Conservation (phyloP, 1,140 invertebrate species). For the Drosophila prosaltans region DNA sequence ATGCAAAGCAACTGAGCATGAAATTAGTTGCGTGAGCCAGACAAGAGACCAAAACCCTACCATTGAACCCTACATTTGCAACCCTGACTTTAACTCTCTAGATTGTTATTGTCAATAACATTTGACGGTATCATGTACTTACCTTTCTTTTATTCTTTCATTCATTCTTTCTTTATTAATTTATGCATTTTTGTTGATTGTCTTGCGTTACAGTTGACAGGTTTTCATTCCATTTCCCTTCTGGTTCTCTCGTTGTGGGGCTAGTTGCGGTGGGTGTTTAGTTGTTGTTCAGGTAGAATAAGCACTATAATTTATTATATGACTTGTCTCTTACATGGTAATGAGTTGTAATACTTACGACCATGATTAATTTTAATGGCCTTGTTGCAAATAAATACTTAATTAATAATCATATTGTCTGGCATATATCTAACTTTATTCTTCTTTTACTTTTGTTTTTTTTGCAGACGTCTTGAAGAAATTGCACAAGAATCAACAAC, state of each 20-base stretch:
- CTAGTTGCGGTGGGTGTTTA: slow-evolving; percentile 27
- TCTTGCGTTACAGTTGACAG: slow-evolving; percentile 77
- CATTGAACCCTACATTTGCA: slow-evolving; percentile 29
- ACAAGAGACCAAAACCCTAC: slow-evolving; percentile 20
- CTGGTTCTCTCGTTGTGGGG: slow-evolving; percentile 1
- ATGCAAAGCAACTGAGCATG: slow-evolving; percentile 67
- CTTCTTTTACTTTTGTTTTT: slow-evolving; percentile 26
- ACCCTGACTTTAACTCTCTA: slow-evolving; percentile 44
- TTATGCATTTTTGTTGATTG: slow-evolving; percentile 76
- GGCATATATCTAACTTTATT: slow-evolving; percentile 56
- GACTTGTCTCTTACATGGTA: slow-evolving; percentile 47
- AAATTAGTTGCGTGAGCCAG: slow-evolving; percentile 72
- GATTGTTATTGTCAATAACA: slow-evolving; percentile 55
- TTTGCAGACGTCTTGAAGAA: slow-evolving; percentile 60
- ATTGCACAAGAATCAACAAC: slow-evolving; percentile 54
- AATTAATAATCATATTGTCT: slow-evolving; percentile 54
- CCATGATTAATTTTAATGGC: slow-evolving; percentile 72
- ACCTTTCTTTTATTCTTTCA: slow-evolving; percentile 15
- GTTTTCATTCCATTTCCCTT: slow-evolving; percentile 38
- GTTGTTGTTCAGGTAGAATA: slow-evolving; percentile 34
- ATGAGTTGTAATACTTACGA: slow-evolving; percentile 58
- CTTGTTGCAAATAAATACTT: slow-evolving; percentile 41
- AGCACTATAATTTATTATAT: slow-evolving; percentile 50
- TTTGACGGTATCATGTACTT: slow-evolving; percentile 38
- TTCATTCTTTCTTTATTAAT: slow-evolving; percentile 61